Base-by-base conservation (phyloP, 2,888 invertebrate species). In the Calliopum simillimum region DNA sequence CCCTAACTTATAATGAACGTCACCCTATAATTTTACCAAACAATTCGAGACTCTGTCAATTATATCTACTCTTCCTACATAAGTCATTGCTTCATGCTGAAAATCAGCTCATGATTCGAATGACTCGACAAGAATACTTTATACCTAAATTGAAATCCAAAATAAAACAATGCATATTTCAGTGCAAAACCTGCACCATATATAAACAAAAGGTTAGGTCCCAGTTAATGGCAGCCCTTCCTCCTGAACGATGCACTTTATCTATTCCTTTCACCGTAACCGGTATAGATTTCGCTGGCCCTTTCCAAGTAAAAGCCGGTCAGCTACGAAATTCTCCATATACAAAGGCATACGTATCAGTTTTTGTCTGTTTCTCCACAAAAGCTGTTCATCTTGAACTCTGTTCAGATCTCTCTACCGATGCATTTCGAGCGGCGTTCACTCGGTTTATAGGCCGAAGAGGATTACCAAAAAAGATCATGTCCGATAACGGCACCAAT, bases 221-320 rank as follows among this genome's bases (percentile, higher is more conserved):
- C 0, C 72, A 72, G 63, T 61, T 74, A 4, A 74, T 73, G 71
- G 71, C 69, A 4, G 68, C 67, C 0, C 64, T 75, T 12, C 70
- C 72, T 3, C 53, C 66, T 16, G 74, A 74, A 46, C 59, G 71
- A 33, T 56, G 55, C 2, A 46, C 43, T 0, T 70, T 68, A 4
- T 56, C 68, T 13, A 43, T 65, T 33, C 70, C 73, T 1, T 73
- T 72, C 19, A 61, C 74, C 0, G 53, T 62, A 16, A 70, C 68
- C 2, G 65, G 71, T 43, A 33, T 73, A 1, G 73, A 73, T 14
- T 74, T 73, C 44, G 71, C 70, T 11, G 72, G 74, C 4, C 74
- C 70, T 1, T 73, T 74, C 25, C 47, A 55, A 6, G 61, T 73
- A 1, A 74, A 74, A 58, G 55, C 68, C 0, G 69, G 62, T 0